phyloP scores from a whole-genome alignment of 2,797 vertebrate species.

The Lophotriccus pileatus region DNA sequence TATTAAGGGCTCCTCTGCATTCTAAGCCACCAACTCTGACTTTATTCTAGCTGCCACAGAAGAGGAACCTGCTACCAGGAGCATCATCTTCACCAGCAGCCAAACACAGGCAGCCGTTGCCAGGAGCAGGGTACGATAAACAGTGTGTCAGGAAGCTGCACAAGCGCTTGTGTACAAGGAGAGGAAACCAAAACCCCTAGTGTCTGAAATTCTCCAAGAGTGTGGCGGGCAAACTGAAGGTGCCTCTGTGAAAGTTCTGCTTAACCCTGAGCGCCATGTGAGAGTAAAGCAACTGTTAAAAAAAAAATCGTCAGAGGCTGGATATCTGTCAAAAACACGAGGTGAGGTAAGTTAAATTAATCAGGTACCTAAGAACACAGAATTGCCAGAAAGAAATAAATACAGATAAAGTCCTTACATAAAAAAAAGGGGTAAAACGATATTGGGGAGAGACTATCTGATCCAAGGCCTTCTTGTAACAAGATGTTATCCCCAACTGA shows the following conservation, averaged over 20 bases:
- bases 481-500: background rate
- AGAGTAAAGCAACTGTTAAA: background rate
- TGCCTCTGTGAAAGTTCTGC: fast-evolving
- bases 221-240: background rate
- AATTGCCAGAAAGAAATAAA: background rate
- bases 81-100: background rate
- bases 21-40: background rate
- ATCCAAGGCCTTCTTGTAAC: background rate
- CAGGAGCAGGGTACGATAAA: background rate
- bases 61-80: background rate
- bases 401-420: background rate
- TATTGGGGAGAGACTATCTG: background rate
- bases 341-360: background rate
- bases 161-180: background rate
- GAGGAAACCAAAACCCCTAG: fast-evolving
- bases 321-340: background rate
- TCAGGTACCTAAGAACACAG: background rate
- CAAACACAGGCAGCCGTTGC: background rate
- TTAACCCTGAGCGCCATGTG: background rate
- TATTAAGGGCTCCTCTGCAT: background rate
- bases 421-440: background rate
- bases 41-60: background rate
- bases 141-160: background rate
- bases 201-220: background rate
- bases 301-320: background rate